Evolutionary conservation across 2,888 invertebrate species (phyloP).

Genomic region (Iphiclides podalirius): DNA sequence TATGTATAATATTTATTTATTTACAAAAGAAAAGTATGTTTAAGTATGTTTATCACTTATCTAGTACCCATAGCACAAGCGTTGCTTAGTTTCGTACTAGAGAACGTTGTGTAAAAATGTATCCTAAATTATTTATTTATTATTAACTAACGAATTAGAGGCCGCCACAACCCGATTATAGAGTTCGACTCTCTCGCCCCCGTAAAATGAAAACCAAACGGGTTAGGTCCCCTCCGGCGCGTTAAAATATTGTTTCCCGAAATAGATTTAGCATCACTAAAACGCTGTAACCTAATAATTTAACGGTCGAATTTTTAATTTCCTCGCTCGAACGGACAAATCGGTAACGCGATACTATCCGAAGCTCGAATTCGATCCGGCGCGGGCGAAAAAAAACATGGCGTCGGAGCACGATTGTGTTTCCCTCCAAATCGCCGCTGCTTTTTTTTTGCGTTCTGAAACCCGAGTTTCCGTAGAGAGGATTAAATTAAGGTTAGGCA

Average conservation of each 20-base stretch:
- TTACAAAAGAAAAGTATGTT: too few relatives aligned
- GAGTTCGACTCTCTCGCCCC: too few relatives aligned
- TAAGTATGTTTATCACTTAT: too few relatives aligned
- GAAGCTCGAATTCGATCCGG: constrained; percentile 43
- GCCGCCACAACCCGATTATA: too few relatives aligned
- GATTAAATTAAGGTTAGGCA: constrained; percentile 8
- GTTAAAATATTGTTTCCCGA: constrained; percentile 7
- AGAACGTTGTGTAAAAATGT: too few relatives aligned
- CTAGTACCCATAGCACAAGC: too few relatives aligned
- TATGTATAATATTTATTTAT: too few relatives aligned
- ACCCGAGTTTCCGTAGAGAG: constrained; percentile 40
- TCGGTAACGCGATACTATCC: constrained; percentile 50
- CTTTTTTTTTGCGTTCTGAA: constrained; percentile 47
- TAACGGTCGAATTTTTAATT: constrained; percentile 22
- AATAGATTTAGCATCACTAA: constrained; percentile 4
- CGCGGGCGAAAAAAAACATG: constrained; percentile 42
- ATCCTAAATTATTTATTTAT: too few relatives aligned
- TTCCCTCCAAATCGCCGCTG: constrained; percentile 37
- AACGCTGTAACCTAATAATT: constrained; percentile 21
- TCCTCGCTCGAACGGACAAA: constrained; percentile 27
- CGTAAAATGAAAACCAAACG: not conserved
- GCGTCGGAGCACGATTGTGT: constrained; percentile 41
- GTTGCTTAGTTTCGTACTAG: too few relatives aligned
- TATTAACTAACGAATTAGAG: too few relatives aligned
- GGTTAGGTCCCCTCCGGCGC: constrained; percentile 4